Evolutionary conservation across 2,888 invertebrate species (phyloP).

Genomic region (Adineta ricciae): DNA sequence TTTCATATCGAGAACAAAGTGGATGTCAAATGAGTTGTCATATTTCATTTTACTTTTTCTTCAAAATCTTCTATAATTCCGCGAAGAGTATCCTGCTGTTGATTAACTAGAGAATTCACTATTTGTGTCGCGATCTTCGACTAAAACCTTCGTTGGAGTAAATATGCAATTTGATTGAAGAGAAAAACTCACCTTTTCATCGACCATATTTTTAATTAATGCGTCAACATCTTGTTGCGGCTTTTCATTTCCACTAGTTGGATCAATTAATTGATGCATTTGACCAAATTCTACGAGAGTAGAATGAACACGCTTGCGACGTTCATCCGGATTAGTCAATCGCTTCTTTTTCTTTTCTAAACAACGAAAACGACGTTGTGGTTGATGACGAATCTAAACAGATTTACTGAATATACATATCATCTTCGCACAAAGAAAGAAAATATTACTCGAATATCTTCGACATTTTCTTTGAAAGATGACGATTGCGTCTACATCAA

Average conservation of each 20-base stretch:
- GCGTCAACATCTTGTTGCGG: not conserved
- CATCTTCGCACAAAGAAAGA: not conserved
- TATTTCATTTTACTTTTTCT: not conserved
- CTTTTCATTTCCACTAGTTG: not conserved
- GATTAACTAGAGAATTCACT: not conserved
- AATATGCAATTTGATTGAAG: too few relatives aligned
- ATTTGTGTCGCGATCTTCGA: not conserved
- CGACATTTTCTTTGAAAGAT: not conserved
- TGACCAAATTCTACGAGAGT: conserved; percentile 74
- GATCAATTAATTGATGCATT: not conserved
- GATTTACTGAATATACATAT: too few relatives aligned
- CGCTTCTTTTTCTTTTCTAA: not conserved
- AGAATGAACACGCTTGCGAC: conserved; percentile 47
- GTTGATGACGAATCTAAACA: not conserved
- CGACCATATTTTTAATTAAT: not conserved
- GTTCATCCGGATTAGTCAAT: not conserved
- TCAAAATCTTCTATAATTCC: not conserved
- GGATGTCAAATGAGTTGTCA: too few relatives aligned
- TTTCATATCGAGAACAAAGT: not conserved
- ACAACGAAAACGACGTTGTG: not conserved
- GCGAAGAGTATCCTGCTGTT: not conserved
- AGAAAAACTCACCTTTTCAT: not conserved
- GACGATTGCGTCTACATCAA: too few relatives aligned
- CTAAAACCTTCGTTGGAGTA: too few relatives aligned
- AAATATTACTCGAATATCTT: not conserved